phyloP scores from a whole-genome alignment of 2,888 invertebrate genomes.

The Aporophyla nigra region DNA sequence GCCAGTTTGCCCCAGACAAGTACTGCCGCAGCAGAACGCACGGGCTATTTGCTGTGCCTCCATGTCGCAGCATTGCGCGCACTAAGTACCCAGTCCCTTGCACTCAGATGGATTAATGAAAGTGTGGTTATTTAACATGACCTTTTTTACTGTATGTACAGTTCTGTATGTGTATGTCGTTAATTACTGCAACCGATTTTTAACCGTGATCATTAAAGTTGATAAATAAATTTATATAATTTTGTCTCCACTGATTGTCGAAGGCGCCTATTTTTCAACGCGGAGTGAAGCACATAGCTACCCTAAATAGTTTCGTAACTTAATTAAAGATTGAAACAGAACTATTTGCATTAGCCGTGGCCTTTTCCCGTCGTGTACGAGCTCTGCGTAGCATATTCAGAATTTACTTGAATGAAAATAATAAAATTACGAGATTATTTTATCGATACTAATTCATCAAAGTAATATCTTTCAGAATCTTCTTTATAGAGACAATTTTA shows the following conservation, averaged over 20 bases:
- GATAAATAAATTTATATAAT: conserved; percentile 10
- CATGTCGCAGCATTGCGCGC: too few species aligned
- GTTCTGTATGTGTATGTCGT: not conserved
- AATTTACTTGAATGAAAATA: conserved; percentile 7
- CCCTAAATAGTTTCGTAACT: conserved; percentile 38
- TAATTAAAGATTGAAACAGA: conserved; percentile 53
- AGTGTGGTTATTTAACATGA: not conserved
- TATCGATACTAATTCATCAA: conserved; percentile 39
- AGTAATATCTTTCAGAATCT: conserved; percentile 15
- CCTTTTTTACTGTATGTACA: not conserved
- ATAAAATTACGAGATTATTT: conserved; percentile 9
- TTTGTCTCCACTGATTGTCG: not conserved
- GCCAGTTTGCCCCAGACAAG: too few species aligned
- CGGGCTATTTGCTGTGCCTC: too few species aligned
- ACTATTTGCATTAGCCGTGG: conserved; percentile 18
- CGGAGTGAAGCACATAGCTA: conserved; percentile 9
- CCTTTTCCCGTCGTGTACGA: not conserved
- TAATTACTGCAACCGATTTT: not conserved
- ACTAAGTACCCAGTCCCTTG: not conserved
- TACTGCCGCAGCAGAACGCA: too few species aligned
- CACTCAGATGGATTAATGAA: not conserved
- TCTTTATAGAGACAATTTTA: conserved; percentile 29
- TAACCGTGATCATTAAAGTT: not conserved
- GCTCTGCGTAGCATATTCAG: not conserved
- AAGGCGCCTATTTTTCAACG: conserved; percentile 3